Conservation (phyloP, 1,140 invertebrate species). For the Rhizoglyphus robini region DNA sequence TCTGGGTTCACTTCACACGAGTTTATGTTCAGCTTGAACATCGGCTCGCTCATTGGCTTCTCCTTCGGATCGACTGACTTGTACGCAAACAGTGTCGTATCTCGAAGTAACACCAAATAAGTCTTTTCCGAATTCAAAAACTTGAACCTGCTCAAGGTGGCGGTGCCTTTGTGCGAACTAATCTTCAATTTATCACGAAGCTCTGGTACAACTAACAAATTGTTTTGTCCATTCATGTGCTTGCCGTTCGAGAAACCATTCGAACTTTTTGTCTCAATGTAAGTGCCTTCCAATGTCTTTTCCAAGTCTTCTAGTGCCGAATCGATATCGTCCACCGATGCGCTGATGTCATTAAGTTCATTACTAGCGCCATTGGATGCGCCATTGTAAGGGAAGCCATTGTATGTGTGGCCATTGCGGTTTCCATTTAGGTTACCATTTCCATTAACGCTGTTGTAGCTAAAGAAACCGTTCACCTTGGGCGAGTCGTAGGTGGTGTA, state of each 20-base stretch:
- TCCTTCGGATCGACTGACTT: slow-evolving; percentile 50
- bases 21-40: slow-evolving; percentile 52
- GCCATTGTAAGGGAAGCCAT: not conserved
- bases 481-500: not conserved
- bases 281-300: slow-evolving; percentile 62
- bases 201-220: slow-evolving; percentile 81
- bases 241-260: not conserved
- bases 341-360: no score
- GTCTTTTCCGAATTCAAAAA: slow-evolving; percentile 68
- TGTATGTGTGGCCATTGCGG: not conserved
- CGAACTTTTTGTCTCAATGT: slow-evolving; percentile 34
- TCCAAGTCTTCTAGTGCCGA: slow-evolving; percentile 77
- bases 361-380: no score
- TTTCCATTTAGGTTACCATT: not conserved
- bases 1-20: slow-evolving; percentile 93
- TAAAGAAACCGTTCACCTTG: not conserved
- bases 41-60: slow-evolving; percentile 30
- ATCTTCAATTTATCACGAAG: slow-evolving; percentile 73
- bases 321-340: slow-evolving; percentile 59
- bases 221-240: slow-evolving; percentile 31
- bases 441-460: not conserved
- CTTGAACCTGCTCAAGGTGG: not conserved
- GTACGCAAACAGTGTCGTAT: slow-evolving; percentile 67
- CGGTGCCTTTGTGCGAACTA: slow-evolving; percentile 63
- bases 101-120: slow-evolving; percentile 78